Conservation (phyloP, 2,888 invertebrate species). For the Latrodectus elegans region DNA sequence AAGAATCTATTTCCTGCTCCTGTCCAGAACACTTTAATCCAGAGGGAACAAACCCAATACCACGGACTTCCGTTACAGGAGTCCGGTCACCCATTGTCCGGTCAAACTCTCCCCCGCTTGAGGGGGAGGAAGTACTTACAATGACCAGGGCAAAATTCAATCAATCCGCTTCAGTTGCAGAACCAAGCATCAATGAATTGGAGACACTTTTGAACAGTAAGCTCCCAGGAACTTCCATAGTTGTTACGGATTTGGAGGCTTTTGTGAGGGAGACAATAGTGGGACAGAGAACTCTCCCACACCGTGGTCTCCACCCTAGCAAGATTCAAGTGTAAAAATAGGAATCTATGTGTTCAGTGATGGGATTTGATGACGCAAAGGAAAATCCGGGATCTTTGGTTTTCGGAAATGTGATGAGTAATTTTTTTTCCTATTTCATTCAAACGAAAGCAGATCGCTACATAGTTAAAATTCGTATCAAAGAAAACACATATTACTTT, state of each 20-base stretch:
- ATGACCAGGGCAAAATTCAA: slow-evolving; percentile 40
- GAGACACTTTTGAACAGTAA: slow-evolving; percentile 46
- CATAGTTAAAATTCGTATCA: no score
- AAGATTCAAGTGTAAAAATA: not conserved
- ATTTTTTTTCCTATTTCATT: not conserved
- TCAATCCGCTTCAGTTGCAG: slow-evolving; percentile 59
- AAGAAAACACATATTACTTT: no score
- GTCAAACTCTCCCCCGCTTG: not conserved
- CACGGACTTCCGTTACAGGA: slow-evolving; percentile 31
- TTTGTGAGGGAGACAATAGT: slow-evolving; percentile 41
- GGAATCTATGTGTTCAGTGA: not conserved
- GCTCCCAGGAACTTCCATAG: slow-evolving; percentile 11
- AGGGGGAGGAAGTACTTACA: slow-evolving; percentile 23
- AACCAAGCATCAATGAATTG: slow-evolving; percentile 18
- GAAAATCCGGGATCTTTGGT: not conserved
- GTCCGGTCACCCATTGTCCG: slow-evolving; percentile 55
- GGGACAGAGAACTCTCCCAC: not conserved
- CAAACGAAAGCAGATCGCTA: no score
- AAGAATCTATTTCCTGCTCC: slow-evolving; percentile 23
- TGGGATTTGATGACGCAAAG: slow-evolving; percentile 1
- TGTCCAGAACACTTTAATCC: slow-evolving; percentile 37
- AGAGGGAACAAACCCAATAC: slow-evolving; percentile 47
- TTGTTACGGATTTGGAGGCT: slow-evolving; percentile 41
- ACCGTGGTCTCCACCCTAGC: not conserved
- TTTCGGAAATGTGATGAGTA: not conserved